Evolutionary conservation across 2,113 vertebrate species (phyloP), one percentile per base, ranked within the genome.

Genomic region (Stigmatopora argus): DNA sequence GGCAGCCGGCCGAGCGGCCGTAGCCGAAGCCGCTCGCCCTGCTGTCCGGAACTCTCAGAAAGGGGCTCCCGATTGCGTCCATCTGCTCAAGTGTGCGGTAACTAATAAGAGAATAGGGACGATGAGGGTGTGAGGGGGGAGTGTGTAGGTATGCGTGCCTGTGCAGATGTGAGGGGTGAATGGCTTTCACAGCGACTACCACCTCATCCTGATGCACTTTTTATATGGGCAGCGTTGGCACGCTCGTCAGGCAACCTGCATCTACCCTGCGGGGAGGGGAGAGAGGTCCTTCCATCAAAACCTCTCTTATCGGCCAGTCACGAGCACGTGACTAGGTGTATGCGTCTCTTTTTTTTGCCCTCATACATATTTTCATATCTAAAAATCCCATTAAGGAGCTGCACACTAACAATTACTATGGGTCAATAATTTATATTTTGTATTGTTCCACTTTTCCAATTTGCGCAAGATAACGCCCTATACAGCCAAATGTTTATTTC

Each of bases 371-470:
- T 9, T 53, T 19, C 12, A 12, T 23, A 17, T 48, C 15, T 17
- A 48, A 48, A 23, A 4, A 10, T 41, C 38, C 26, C 26, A 31
- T 31, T 31, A 31, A 41, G 38, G 38, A 41, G 38, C 9, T 41
- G 38, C 38, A 41, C 6, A 41, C 9, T 2, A 41, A 41, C 79
- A 99, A 92, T 11, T 95, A 94, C 38, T 41, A 8, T 8, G 9
- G 38, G 38, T 41, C 38, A 41, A 8, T 7, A 1, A 41, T 41
- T 41, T 2, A 41, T 8, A 41, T 8, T 41, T 41, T 94, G 97
- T 75, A 93, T 94, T 90, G 96, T 97, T n/a, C n/a, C n/a, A n/a
- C 92, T 99, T 98, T 73, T 98, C 95, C 89, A 98, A 85, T 89
- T 4, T 41, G 38, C 38, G 9, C 9, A 10, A 10, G 38, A 41